Conservation (phyloP, 2,113 vertebrate species). For the Hydrolagus affinis region DNA sequence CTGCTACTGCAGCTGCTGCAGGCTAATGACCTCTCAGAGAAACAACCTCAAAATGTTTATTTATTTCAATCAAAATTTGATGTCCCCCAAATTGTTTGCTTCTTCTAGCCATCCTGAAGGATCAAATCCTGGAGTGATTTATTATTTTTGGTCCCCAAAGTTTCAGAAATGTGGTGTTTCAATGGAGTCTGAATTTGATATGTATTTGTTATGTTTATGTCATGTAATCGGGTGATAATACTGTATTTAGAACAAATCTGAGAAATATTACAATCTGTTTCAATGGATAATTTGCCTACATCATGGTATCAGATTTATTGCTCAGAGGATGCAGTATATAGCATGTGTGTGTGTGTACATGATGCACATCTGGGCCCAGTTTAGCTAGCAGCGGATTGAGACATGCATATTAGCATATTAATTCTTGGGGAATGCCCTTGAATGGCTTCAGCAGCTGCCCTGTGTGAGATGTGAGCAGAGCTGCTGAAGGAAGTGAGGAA, state of each 20-base stretch:
- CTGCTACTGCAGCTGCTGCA: background rate
- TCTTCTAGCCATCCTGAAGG: no score
- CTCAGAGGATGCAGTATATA: conserved; percentile 28
- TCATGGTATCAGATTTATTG: conserved; percentile 38
- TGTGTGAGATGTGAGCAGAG: conserved; percentile 51
- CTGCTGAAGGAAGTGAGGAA: conserved; percentile 39
- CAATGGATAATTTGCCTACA: conserved; percentile 34
- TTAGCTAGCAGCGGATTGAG: conserved; percentile 48
- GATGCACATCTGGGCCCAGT: conserved; percentile 36
- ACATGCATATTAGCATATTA: conserved; percentile 54
- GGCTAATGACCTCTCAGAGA: background rate
- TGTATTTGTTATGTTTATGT: background rate
- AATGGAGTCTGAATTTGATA: background rate
- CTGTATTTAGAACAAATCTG: background rate
- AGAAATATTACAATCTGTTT: conserved; percentile 38
- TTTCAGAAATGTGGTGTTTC: background rate
- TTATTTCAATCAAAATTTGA: background rate
- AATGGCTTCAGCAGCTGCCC: conserved; percentile 51
- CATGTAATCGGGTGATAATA: background rate
- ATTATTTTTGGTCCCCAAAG: no score
- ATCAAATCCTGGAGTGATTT: no score
- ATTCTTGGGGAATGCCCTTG: conserved; percentile 70
- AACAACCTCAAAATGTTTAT: background rate
- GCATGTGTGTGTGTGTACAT: background rate
- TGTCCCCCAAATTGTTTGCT: background rate